A percentile compares a stretch with the other conserved stretches of the same genome.
Evolutionary conservation across 2,797 vertebrate species (phyloP).

Genomic region (Forpus xanthops): DNA sequence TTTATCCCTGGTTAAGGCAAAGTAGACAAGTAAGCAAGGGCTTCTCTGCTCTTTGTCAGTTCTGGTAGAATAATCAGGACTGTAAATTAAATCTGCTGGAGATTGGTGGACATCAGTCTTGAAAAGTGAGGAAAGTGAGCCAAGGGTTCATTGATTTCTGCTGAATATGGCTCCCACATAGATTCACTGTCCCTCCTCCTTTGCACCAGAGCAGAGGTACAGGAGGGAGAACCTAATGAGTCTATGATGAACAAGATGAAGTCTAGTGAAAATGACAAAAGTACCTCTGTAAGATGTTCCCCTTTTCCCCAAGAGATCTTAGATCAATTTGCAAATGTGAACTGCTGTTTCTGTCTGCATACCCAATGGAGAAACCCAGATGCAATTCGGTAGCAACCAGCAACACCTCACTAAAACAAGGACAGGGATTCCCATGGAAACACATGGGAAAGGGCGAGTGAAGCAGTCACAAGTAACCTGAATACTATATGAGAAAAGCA

Average conservation of each 20-base stretch:
- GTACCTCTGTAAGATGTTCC: not conserved
- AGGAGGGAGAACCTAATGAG: not conserved
- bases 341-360: not conserved
- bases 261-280: not conserved
- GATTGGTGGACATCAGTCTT: not conserved
- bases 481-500: not conserved
- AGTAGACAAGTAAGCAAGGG: not conserved
- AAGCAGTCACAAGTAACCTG: not conserved
- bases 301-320: not conserved
- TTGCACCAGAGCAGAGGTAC: not conserved
- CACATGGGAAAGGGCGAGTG: not conserved
- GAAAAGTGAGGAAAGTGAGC: not conserved
- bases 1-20: not conserved
- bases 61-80: not conserved
- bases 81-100: not conserved
- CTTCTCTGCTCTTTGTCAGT: not conserved
- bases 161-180: not conserved
- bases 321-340: not conserved
- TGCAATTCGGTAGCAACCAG: not conserved
- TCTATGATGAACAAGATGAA: not conserved
- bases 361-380: rapidly evolving
- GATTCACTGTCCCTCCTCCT: not conserved
- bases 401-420: not conserved
- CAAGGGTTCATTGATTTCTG: not conserved
- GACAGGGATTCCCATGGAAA: not conserved